Evolutionary conservation across 2,113 vertebrate genomes (phyloP).

Genomic region (Charadrius vociferus): DNA sequence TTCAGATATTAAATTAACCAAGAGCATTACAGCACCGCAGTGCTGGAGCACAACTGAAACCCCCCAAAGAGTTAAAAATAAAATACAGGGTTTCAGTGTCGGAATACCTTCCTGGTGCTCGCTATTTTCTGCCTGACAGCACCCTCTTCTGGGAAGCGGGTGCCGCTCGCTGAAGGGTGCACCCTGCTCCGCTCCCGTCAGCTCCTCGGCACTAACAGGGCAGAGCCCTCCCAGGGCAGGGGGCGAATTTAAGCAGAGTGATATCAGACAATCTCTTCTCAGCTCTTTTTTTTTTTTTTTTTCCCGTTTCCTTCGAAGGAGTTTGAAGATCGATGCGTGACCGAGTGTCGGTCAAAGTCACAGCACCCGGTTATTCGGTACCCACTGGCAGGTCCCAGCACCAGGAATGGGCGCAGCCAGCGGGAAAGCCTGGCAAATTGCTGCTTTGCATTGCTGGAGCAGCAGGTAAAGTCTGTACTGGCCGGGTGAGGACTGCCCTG

Average conservation of each 20-base stretch:
- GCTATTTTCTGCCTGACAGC: constrained; percentile 55
- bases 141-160: constrained; percentile 46
- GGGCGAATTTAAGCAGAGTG: not conserved
- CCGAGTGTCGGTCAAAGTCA: not conserved
- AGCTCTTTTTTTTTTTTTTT: fast-evolving
- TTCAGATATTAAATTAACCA: not conserved
- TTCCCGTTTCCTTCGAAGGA: not conserved
- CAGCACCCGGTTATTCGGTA: not conserved
- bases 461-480: not conserved
- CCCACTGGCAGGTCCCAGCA: not conserved
- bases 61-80: not conserved
- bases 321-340: fast-evolving
- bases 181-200: not conserved
- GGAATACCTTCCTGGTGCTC: fast-evolving
- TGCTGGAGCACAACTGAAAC: not conserved
- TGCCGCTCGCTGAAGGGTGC: not conserved
- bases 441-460: not conserved
- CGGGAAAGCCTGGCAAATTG: not conserved
- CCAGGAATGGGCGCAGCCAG: not conserved
- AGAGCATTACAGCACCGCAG: not conserved
- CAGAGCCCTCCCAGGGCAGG: not conserved
- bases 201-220: not conserved
- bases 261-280: not conserved
- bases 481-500: not conserved
- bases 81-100: fast-evolving